Base-by-base conservation (phyloP, 2,888 invertebrate genomes). In the Suillia variegata region DNA sequence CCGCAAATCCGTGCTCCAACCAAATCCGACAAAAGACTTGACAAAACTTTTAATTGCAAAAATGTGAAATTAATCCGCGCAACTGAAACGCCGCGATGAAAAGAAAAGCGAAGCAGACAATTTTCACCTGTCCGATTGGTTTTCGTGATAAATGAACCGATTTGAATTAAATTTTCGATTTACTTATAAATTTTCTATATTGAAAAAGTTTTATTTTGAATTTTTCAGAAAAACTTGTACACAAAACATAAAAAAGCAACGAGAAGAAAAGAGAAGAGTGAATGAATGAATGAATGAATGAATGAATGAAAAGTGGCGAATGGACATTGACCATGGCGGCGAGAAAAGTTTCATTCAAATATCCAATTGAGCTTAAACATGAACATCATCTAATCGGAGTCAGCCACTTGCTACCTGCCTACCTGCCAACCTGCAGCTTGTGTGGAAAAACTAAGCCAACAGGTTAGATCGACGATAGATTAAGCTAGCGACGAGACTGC, bases 361-460 rank as follows among this genome's bases (percentile, higher is more conserved):
- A n/a, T n/a, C n/a, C n/a, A n/a, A n/a, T n/a, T n/a, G n/a, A n/a
- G n/a, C n/a, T n/a, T n/a, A n/a, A n/a, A n/a, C n/a, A n/a, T n/a
- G n/a, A n/a, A n/a, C n/a, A n/a, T n/a, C n/a, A n/a, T n/a, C n/a
- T n/a, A n/a, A n/a, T n/a, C n/a, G n/a, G n/a, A n/a, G n/a, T 10
- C 38, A n/a, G 38, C 38, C 45, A 45, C 45, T 18, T 20, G 20
- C 45, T n/a, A n/a, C n/a, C n/a, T n/a, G n/a, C n/a, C 6, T 12
- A 31, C 31, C 5, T 12, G 12, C 31, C 5, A 31, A 31, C 5
- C 12, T 31, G 31, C 31, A n/a, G n/a, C n/a, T n/a, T n/a, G n/a
- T n/a, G 20, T 20, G 18, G 24, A 38, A 59, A 54, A 64, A 64
- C 61, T 64, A 66, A 66, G 64, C 63, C 64, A 66, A 66, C 64